Conservation (phyloP, 37 sponge, comb jelly and placozoan species). For the Chondrosia reniformis region DNA sequence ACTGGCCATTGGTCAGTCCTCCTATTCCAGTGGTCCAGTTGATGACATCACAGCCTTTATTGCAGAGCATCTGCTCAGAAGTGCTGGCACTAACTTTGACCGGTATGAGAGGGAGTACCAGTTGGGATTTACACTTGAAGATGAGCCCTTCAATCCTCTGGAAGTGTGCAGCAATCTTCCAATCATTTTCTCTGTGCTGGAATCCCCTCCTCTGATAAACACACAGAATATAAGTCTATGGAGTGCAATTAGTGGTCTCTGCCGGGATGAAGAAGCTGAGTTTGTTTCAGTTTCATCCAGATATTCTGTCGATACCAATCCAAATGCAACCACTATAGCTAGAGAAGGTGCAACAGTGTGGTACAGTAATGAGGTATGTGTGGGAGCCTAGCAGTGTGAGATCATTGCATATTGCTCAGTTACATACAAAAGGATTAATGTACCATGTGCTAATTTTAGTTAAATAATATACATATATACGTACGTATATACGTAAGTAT, state of each 20-base stretch:
- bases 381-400: not conserved
- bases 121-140: slow-evolving; percentile 2
- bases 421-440: not conserved
- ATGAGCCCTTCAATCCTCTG: not conserved
- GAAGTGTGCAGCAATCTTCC: not conserved
- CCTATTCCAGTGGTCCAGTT: slow-evolving; percentile 10
- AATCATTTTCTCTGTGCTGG: not conserved
- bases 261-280: too few relatives aligned
- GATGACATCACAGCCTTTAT: slow-evolving; percentile 37
- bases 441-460: not conserved
- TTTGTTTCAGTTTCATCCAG: not conserved
- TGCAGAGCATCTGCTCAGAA: slow-evolving; percentile 47
- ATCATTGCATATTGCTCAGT: not conserved
- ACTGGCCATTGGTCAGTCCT: slow-evolving; percentile 34
- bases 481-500: not conserved
- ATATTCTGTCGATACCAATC: not conserved
- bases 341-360: slow-evolving; percentile 52
- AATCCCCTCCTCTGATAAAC: not conserved
- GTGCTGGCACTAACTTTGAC: not conserved
- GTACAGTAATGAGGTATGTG: slow-evolving; percentile 74
- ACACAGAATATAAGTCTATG: too few relatives aligned
- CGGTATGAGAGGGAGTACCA: not conserved
- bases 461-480: not conserved
- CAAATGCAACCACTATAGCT: not conserved
- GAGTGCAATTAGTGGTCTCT: too few relatives aligned